phyloP scores from a whole-genome alignment of 1,140 invertebrate genomes.

The Zaprionus taronus region DNA sequence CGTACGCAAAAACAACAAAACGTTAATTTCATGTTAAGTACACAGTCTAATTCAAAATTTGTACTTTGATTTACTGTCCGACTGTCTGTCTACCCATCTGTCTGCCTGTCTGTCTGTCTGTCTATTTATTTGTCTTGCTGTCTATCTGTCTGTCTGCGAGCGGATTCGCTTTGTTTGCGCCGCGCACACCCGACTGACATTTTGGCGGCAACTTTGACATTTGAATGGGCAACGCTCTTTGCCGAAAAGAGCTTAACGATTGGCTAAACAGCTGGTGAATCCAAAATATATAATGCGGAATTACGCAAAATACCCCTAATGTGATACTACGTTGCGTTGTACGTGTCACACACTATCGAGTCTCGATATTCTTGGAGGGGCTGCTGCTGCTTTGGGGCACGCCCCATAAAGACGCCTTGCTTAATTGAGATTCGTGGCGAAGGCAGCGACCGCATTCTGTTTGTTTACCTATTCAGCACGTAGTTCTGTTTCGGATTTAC shows the following conservation, averaged over 20 bases:
- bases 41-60: constrained; percentile 33
- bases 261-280: constrained; percentile 21
- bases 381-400: constrained; percentile 2
- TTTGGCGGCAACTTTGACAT: constrained; percentile 53
- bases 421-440: constrained; percentile 16
- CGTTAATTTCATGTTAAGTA: constrained; percentile 40
- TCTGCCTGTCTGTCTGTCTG: neutral
- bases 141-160: neutral
- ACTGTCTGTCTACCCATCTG: neutral
- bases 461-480: constrained; percentile 41
- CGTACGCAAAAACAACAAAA: constrained; percentile 43
- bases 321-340: neutral
- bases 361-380: neutral
- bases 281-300: constrained; percentile 21
- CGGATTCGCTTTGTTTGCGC: constrained; percentile 30
- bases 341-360: constrained; percentile 33
- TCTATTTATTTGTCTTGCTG: neutral
- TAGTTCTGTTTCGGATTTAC: constrained; percentile 23
- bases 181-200: constrained; percentile 27
- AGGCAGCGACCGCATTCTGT: constrained; percentile 17
- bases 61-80: constrained; percentile 24
- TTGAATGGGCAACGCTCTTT: constrained; percentile 34
- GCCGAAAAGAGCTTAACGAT: constrained; percentile 26
- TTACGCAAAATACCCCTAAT: constrained; percentile 24
- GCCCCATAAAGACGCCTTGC: constrained; percentile 20